A percentile compares a stretch with the other conserved stretches of the same genome.
phyloP scores from a whole-genome alignment of 2,113 vertebrate species.

The Rhinogobius similis region DNA sequence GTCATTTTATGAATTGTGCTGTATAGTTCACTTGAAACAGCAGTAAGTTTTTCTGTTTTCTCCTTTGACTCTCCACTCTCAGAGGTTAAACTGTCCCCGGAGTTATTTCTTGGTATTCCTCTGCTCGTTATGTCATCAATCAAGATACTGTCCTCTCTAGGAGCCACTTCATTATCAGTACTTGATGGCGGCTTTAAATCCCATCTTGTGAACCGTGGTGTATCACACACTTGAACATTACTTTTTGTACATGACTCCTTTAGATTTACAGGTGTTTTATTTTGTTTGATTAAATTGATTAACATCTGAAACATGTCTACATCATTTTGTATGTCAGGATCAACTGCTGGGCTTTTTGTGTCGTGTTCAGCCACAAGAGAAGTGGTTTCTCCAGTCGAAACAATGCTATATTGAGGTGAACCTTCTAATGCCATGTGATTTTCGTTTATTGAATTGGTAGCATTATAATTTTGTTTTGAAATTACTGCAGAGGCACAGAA shows the following conservation, averaged over 20 bases:
- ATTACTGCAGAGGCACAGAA: neutral
- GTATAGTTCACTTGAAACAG: neutral
- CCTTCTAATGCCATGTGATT: neutral
- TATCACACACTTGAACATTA: neutral
- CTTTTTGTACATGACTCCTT: neutral
- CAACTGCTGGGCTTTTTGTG: neutral
- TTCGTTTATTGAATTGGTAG: neutral
- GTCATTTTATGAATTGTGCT: neutral
- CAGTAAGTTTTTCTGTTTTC: neutral
- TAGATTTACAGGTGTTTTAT: neutral
- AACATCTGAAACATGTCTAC: neutral
- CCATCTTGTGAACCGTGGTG: neutral
- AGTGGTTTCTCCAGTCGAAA: neutral
- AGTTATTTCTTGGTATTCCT: neutral
- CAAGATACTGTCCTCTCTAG: neutral
- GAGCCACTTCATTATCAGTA: neutral
- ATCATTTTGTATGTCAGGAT: neutral
- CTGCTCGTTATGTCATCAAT: neutral
- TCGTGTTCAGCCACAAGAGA: too few relatives aligned
- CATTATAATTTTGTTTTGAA: neutral
- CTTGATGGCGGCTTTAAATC: neutral
- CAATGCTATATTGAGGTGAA: neutral
- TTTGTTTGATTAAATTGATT: conserved; percentile 1
- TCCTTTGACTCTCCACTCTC: neutral
- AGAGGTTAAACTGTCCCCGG: neutral